Conservation (phyloP, 2,888 invertebrate species). For the Drosophila mulleri region DNA sequence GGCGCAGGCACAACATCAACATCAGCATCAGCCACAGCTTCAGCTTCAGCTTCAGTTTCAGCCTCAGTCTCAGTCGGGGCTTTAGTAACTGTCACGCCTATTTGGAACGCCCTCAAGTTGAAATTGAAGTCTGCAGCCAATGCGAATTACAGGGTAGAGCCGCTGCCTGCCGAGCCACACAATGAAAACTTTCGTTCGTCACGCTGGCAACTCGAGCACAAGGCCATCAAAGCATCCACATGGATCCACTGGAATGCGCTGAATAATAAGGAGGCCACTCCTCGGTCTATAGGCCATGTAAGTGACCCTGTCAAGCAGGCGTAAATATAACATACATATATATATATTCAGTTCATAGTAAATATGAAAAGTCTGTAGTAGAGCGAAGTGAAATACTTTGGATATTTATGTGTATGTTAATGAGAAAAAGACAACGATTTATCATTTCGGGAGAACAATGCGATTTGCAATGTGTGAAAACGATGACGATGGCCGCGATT, state of each 20-base stretch:
- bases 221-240: conserved; percentile 12
- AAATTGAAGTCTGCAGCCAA: conserved; percentile 27
- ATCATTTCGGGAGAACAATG: neutral
- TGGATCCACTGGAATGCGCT: neutral
- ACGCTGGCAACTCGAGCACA: conserved; percentile 11
- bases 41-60: neutral
- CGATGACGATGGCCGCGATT: neutral
- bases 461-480: neutral
- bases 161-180: neutral
- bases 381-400: neutral
- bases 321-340: no score
- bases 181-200: conserved; percentile 20
- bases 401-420: neutral
- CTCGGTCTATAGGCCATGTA: neutral
- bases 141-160: conserved; percentile 8
- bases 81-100: conserved; percentile 19
- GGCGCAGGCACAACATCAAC: neutral
- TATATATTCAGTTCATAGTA: neutral
- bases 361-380: neutral
- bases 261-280: neutral
- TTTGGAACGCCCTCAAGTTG: conserved; percentile 29
- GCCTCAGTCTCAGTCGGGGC: neutral
- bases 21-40: neutral
- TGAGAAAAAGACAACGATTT: neutral
- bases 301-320: neutral